Conservation (phyloP, 2,113 vertebrate genomes). For the Elgaria multicarinata region DNA sequence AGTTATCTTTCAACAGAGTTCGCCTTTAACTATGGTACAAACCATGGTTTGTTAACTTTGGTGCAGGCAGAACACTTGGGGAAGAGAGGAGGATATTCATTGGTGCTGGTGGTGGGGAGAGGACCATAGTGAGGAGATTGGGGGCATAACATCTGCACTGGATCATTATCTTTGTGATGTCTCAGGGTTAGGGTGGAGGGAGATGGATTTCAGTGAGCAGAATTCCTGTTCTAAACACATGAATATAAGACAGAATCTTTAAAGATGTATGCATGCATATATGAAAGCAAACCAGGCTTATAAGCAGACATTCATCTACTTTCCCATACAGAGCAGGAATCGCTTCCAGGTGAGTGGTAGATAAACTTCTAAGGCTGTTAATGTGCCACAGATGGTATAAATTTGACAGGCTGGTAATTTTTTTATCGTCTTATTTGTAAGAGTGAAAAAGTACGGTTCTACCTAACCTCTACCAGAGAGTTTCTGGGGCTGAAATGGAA, state of each 20-base stretch:
- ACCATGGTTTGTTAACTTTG: not conserved
- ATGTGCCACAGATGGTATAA: not conserved
- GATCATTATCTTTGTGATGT: not conserved
- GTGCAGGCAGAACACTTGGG: not conserved
- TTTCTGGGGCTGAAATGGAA: not conserved
- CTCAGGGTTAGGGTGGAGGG: not conserved
- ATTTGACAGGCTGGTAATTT: not conserved
- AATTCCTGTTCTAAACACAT: not conserved
- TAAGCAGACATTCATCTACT: not conserved
- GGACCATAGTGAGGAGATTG: not conserved
- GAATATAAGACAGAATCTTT: not conserved
- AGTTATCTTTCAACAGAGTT: not conserved
- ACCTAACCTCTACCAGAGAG: not conserved
- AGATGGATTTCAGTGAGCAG: not conserved
- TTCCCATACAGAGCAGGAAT: not conserved
- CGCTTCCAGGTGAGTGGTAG: not conserved
- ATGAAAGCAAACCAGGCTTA: not conserved
- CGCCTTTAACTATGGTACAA: not conserved
- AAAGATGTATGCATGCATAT: not conserved
- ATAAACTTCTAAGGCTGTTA: not conserved
- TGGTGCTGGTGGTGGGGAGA: not conserved
- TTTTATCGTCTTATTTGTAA: not conserved
- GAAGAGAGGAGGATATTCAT: not conserved
- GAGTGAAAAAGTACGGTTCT: not conserved
- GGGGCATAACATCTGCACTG: not conserved